Percentiles rank a stretch among this genome's conserved stretches.
These are phyloP conservation scores for Liparis tanakae DNA, from an alignment of 2,797 vertebrate genomes.

Conservation along the genomic window DNA sequence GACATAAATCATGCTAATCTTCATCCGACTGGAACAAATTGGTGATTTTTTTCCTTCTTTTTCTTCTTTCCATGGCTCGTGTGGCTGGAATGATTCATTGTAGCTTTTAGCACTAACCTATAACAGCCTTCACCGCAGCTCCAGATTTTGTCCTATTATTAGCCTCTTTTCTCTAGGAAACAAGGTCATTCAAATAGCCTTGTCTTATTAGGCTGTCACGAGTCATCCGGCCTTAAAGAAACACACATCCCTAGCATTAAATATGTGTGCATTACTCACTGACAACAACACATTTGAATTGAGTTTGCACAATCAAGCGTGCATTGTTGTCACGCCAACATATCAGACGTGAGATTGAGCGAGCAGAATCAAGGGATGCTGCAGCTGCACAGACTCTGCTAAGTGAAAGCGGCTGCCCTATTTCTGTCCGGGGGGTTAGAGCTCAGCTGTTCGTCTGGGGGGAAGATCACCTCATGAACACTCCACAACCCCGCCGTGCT, in stretches of 20 bases:
- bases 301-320: conserved; percentile 45
- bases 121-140: conserved; percentile 72
- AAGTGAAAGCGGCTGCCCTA: conserved; percentile 74
- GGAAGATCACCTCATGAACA: conserved; percentile 59
- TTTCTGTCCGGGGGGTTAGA: conserved; percentile 73
- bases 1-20: conserved; percentile 45
- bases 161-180: conserved; percentile 80
- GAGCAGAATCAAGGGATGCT: conserved; percentile 59
- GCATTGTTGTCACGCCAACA: conserved; percentile 49
- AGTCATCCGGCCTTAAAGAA: conserved; percentile 73
- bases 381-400: conserved; percentile 55
- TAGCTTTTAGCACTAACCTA: conserved; percentile 69
- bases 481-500: conserved; percentile 18
- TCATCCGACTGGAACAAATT: conserved; percentile 33
- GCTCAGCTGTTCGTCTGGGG: conserved; percentile 81
- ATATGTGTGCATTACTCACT: conserved; percentile 27
- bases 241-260: conserved; percentile 48
- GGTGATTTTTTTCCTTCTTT: conserved; percentile 45
- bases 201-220: conserved; percentile 77
- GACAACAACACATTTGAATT: conserved; percentile 29
- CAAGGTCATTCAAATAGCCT: conserved; percentile 80
- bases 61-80: conserved; percentile 61
- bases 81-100: conserved; percentile 61
- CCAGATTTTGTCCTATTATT: conserved; percentile 82
- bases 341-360: conserved; percentile 55